Evolutionary conservation across 1,140 invertebrate genomes (phyloP).

Genomic region (Scylla paramamosain): DNA sequence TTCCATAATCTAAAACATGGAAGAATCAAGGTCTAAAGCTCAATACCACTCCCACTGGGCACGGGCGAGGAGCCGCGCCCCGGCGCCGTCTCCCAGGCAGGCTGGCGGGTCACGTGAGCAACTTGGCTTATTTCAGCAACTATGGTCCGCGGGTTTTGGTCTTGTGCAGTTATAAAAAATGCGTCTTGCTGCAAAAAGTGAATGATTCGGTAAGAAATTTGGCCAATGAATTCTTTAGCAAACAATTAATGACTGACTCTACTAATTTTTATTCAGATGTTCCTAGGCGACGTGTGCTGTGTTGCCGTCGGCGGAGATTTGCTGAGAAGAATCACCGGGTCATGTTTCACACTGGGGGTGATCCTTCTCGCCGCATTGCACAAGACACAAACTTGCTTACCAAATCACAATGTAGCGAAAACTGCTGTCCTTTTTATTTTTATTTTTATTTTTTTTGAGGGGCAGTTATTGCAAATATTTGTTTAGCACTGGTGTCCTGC

Average conservation of each 20-base stretch:
- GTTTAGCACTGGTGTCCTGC: not conserved
- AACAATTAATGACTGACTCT: not conserved
- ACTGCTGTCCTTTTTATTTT: constrained; percentile 42
- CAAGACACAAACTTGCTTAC: constrained; percentile 59
- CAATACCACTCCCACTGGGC: constrained; percentile 61
- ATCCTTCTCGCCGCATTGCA: constrained; percentile 46
- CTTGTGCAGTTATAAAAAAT: constrained; percentile 46
- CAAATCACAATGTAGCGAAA: constrained; percentile 60
- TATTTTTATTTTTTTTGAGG: not conserved
- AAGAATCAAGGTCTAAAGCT: constrained; percentile 74
- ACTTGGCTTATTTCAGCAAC: constrained; percentile 65
- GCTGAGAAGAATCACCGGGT: constrained; percentile 25
- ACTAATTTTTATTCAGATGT: not conserved
- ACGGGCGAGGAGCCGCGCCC: not conserved
- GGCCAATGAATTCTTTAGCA: not conserved
- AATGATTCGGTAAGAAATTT: not conserved
- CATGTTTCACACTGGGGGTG: constrained; percentile 5
- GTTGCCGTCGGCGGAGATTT: not conserved
- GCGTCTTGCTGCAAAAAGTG: not conserved
- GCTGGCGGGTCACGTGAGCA: constrained; percentile 64
- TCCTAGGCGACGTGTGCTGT: not conserved
- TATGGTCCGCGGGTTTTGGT: constrained; percentile 43
- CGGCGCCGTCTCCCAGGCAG: constrained; percentile 18
- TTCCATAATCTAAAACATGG: constrained; percentile 76
- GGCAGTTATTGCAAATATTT: constrained; percentile 50